Evolutionary conservation across 2,797 vertebrate species (phyloP).

Genomic region (Furcifer pardalis): DNA sequence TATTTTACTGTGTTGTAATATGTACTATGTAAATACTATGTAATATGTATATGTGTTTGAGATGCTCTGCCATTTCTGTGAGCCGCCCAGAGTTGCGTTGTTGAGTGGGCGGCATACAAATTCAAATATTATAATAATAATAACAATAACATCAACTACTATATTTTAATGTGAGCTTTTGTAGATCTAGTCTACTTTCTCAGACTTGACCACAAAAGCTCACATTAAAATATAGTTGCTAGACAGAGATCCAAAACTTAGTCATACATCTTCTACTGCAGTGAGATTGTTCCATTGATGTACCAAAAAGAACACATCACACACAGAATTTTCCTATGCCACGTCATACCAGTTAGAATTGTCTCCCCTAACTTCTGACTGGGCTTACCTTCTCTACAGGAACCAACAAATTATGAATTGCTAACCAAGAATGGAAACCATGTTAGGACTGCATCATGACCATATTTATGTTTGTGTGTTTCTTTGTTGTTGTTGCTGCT

Average conservation of each 20-base stretch:
- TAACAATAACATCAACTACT: no score
- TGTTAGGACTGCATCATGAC: constrained; percentile 52
- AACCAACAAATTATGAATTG: neutral
- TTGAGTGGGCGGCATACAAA: no score
- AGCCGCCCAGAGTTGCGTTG: no score
- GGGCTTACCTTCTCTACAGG: neutral
- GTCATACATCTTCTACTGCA: neutral
- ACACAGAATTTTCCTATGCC: neutral
- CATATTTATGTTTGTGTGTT: constrained; percentile 49
- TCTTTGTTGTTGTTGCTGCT: constrained; percentile 55
- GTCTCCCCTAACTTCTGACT: neutral
- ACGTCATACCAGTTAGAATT: neutral
- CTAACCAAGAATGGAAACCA: neutral
- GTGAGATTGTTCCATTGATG: neutral
- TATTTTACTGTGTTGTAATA: no score
- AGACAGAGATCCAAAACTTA: neutral
- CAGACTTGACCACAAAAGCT: no score
- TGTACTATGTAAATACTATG: no score
- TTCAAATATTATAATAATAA: no score
- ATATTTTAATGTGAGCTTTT: no score
- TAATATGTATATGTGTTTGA: no score
- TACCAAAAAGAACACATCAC: neutral
- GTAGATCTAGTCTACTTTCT: no score
- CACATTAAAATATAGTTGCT: no score
- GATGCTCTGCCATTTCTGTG: no score